Percentiles rank a stretch among this genome's conserved stretches.
phyloP scores from a whole-genome alignment of 2,888 invertebrate genomes.

The Aleiodes alternator region DNA sequence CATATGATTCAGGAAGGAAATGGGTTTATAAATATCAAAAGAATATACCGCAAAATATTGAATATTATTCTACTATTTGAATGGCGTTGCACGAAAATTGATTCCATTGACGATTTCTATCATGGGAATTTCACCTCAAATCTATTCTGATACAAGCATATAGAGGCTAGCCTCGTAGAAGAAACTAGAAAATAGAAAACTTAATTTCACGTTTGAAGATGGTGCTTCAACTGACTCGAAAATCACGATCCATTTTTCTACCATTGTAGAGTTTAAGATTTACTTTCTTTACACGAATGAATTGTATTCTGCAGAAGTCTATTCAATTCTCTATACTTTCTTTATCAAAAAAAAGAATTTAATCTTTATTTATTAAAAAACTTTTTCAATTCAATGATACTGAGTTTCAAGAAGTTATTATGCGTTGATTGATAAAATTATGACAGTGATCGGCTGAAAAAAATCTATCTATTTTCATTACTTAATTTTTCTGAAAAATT shows the following conservation, averaged over 20 bases:
- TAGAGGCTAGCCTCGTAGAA: background rate
- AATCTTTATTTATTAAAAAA: background rate
- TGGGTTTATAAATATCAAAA: constrained; percentile 26
- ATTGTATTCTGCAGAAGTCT: constrained; percentile 11
- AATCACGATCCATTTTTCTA: constrained; percentile 19
- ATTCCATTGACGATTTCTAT: constrained; percentile 49
- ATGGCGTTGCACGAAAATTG: constrained; percentile 49
- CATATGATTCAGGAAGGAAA: constrained; percentile 10
- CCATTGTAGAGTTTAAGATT: constrained; percentile 8
- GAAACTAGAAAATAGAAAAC: background rate
- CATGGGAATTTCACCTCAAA: constrained; percentile 40
- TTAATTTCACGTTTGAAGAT: constrained; percentile 20
- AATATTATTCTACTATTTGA: background rate
- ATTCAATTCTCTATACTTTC: background rate
- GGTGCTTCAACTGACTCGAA: background rate
- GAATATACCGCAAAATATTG: background rate
- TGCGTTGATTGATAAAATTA: too few species aligned
- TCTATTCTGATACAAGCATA: background rate
- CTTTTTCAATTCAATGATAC: too few species aligned
- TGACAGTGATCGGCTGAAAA: too few species aligned
- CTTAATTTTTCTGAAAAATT: too few species aligned
- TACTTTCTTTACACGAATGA: constrained; percentile 20
- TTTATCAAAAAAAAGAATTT: background rate
- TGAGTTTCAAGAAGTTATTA: too few species aligned
- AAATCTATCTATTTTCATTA: too few species aligned